Percentiles rank a stretch among this genome's conserved stretches.
Conservation (phyloP, 92 coral and sea anemone genomes). For the Zoanthus sansibaricus region DNA sequence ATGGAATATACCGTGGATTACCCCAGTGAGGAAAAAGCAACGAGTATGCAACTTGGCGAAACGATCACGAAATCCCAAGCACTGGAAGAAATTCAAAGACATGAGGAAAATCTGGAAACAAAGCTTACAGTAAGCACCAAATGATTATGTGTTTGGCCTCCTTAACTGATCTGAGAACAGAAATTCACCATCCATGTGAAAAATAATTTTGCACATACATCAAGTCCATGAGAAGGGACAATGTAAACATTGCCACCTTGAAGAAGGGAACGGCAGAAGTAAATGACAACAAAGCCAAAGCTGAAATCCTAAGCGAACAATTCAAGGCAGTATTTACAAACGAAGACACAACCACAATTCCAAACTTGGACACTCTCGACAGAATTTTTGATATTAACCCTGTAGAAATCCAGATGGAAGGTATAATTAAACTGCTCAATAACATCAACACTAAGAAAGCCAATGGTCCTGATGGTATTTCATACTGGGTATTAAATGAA, state of each 20-base stretch:
- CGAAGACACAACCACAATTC: conserved; percentile 51
- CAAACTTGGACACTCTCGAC: conserved; percentile 43
- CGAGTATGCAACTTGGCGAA: conserved; percentile 55
- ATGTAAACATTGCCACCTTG: conserved; percentile 59
- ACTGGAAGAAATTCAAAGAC: conserved; percentile 60
- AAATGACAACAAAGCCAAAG: conserved; percentile 52
- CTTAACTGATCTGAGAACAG: conserved; percentile 8
- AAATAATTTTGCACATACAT: conserved; percentile 26
- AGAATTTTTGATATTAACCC: conserved; percentile 45
- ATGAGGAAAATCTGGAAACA: conserved; percentile 30
- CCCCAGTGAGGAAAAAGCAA: conserved; percentile 44
- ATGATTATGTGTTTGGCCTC: conserved; percentile 27
- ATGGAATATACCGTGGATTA: conserved; percentile 62
- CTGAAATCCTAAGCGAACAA: conserved; percentile 51
- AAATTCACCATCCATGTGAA: conserved; percentile 13
- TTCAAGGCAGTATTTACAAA: conserved; percentile 62
- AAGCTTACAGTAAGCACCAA: conserved; percentile 47
- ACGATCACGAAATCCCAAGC: conserved; percentile 37
- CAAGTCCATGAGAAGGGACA: conserved; percentile 57
- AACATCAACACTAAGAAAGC: conserved; percentile 60
- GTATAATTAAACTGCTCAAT: conserved; percentile 45
- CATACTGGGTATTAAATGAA: conserved; percentile 53
- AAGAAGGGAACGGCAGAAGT: conserved; percentile 36
- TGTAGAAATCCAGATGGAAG: conserved; percentile 13
- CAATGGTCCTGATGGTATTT: conserved; percentile 57